phyloP scores from a whole-genome alignment of 2,888 invertebrate genomes.

The Tupiocoris notatus region DNA sequence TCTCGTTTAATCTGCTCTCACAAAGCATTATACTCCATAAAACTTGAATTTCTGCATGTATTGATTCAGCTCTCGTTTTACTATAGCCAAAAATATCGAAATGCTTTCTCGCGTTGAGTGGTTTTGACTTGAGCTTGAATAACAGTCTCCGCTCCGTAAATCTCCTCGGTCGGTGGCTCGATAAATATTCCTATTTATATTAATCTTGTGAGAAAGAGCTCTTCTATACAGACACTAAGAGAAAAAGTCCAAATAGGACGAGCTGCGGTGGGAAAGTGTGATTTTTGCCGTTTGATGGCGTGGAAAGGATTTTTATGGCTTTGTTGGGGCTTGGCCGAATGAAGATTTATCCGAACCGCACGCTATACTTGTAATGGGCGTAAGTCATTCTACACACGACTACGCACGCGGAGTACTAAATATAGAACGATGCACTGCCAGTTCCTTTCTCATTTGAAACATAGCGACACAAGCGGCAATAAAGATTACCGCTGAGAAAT shows the following conservation, averaged over 20 bases:
- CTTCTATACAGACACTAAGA: background rate
- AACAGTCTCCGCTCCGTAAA: too few species aligned
- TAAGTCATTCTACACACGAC: background rate
- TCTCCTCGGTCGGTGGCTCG: background rate
- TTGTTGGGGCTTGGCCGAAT: conserved; percentile 15
- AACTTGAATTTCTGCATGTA: too few species aligned
- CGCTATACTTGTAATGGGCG: background rate
- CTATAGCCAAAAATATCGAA: too few species aligned
- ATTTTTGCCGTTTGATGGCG: conserved; percentile 19
- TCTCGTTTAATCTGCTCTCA: too few species aligned
- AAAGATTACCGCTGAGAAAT: background rate
- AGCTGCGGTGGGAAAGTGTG: background rate
- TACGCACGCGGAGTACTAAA: background rate
- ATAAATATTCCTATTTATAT: background rate
- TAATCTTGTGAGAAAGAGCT: background rate
- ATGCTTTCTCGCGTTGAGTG: too few species aligned
- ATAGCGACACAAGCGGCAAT: background rate
- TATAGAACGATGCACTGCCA: background rate
- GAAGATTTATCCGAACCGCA: conserved; percentile 16
- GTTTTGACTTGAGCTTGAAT: too few species aligned
- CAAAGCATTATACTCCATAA: too few species aligned
- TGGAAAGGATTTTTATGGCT: conserved; percentile 33
- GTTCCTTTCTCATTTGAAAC: background rate
- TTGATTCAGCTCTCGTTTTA: too few species aligned
- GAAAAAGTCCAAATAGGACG: background rate